Evolutionary conservation across 2,113 vertebrate species (phyloP).

Genomic region (zebrafish (Danio rerio)): GRCz12tu NC_133200.1:2509501-2510000

Average conservation of each 20-base stretch:
- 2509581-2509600: slow-evolving; percentile 69
- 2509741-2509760: slow-evolving; percentile 56
- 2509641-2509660: slow-evolving; percentile 69
- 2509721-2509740: slow-evolving; percentile 55
- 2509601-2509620: slow-evolving; percentile 64
- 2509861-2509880: slow-evolving; percentile 58
- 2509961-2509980: slow-evolving; percentile 16
- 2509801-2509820: slow-evolving; percentile 57
- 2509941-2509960: slow-evolving; percentile 32
- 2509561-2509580: slow-evolving; percentile 76
- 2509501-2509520: slow-evolving; percentile 53
- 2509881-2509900: slow-evolving; percentile 47
- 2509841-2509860: slow-evolving; percentile 63
- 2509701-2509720: slow-evolving; percentile 56
- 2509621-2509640: slow-evolving; percentile 75
- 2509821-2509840: slow-evolving; percentile 60
- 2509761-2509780: slow-evolving; percentile 59
- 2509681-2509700: slow-evolving; percentile 71
- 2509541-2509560: slow-evolving; percentile 69
- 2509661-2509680: slow-evolving; percentile 63
- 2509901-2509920: slow-evolving; percentile 44
- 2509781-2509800: slow-evolving; percentile 45
- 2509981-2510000: slow-evolving; percentile 5
- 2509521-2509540: slow-evolving; percentile 66
- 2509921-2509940: slow-evolving; percentile 46